Evolutionary conservation across 2,888 invertebrate genomes (phyloP), one percentile per base, ranked within the genome.

Genomic region (Clostera curtula): DNA sequence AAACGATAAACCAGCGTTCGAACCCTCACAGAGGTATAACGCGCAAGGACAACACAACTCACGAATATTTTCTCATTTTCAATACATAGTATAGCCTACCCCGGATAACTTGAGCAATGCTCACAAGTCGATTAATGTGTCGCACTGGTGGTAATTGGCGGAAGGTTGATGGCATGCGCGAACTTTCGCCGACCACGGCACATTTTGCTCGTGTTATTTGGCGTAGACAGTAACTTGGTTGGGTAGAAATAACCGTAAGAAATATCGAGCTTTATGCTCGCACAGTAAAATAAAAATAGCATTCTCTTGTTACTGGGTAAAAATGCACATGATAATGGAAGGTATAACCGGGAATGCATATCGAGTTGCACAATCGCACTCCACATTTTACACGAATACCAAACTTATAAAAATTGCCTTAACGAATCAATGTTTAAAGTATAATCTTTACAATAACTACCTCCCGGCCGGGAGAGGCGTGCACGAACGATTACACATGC

Each of bases 361-460:
- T 58, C 50, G 40, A 61, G 55, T 58, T 43, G 52, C 50, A 56
- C 40, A 44, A 53, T 47, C 49, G 56, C 63, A 66, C 65, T n/a
- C n/a, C n/a, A n/a, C n/a, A n/a, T n/a, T n/a, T n/a, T n/a, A n/a
- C n/a, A n/a, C n/a, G n/a, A n/a, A n/a, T n/a, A n/a, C 55, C 52
- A 66, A 74, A 73, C 70, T 73, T 74, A 76, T 65, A 75, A 68
- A 25, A 69, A 61, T 64, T 57, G 56, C 66, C 70, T 66, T 66
- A 73, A 63, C 49, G 43, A 56, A 57, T 63, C n/a, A n/a, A 66
- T 53, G 57, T 67, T 52, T 56, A 63, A 57, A 60, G 59, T 64
- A 59, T 50, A 37, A 42, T 46, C 48, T 55, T 48, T 49, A 47
- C 52, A 50, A 39, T n/a, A n/a, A n/a, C n/a, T n/a, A n/a, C n/a